Evolutionary conservation across 2,888 invertebrate species (phyloP).

Genomic region (Isoperla grammatica): DNA sequence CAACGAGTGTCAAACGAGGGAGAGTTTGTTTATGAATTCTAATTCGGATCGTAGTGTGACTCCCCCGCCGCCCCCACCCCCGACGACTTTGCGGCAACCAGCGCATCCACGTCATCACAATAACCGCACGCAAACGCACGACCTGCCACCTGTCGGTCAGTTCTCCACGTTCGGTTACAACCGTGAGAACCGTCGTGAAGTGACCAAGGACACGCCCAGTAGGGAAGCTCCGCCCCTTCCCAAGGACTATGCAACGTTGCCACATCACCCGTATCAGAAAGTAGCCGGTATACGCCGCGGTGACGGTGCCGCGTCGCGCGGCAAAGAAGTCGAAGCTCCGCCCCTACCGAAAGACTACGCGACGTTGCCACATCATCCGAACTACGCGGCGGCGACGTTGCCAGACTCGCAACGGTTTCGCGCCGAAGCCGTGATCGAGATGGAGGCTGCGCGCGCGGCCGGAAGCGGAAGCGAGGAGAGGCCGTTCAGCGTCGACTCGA

Average conservation of each 20-base stretch:
- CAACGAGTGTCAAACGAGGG: constrained; percentile 77
- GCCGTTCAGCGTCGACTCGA: constrained; percentile 76
- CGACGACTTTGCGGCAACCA: constrained; percentile 19
- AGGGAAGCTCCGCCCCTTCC: constrained; percentile 11
- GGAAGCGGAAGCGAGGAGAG: constrained; percentile 36
- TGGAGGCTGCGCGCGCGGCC: constrained; percentile 40
- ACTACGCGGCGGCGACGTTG: constrained; percentile 34
- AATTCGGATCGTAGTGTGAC: constrained; percentile 42
- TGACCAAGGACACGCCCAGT: constrained; percentile 31
- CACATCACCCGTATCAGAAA: constrained; percentile 23
- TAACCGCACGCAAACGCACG: constrained; percentile 16
- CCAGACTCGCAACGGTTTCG: constrained; percentile 41
- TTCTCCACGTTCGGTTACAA: constrained; percentile 54
- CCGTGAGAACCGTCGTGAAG: constrained; percentile 21
- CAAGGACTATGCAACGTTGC: constrained; percentile 18
- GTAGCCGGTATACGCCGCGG: constrained; percentile 39
- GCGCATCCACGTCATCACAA: constrained; percentile 21
- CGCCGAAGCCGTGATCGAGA: constrained; percentile 57
- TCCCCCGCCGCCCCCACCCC: constrained; percentile 42
- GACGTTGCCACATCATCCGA: constrained; percentile 44
- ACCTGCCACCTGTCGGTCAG: constrained; percentile 34
- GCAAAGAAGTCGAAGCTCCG: constrained; percentile 8
- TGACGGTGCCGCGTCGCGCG: constrained; percentile 40
- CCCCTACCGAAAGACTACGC: constrained; percentile 15
- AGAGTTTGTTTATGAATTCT: constrained; percentile 57